phyloP scores from a whole-genome alignment of 2,797 vertebrate species.

The Onychomys arenicola region DNA sequence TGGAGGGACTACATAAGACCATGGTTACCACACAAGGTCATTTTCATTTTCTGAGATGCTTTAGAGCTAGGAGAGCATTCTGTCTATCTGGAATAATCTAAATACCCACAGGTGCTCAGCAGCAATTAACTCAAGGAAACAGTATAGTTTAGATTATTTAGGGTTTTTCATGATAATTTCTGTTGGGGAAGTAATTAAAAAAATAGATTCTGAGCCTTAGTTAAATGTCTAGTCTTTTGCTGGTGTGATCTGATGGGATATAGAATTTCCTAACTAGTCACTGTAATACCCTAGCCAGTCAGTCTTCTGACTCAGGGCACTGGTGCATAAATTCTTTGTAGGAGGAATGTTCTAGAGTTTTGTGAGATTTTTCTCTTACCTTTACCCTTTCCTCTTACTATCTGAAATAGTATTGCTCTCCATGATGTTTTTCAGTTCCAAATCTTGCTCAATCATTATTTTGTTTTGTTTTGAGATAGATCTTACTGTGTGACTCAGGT shows the following conservation, averaged over 20 bases:
- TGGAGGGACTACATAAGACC: background rate
- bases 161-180: slow-evolving; percentile 37
- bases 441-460: background rate
- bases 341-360: background rate
- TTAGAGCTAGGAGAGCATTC: slow-evolving; percentile 7
- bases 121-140: slow-evolving; percentile 18
- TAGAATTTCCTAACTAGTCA: slow-evolving; percentile 10
- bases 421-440: background rate
- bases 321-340: background rate
- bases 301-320: background rate
- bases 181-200: background rate
- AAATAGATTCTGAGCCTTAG: slow-evolving; percentile 57
- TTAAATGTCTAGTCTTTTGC: slow-evolving; percentile 45
- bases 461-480: background rate
- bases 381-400: background rate
- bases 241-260: background rate
- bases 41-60: background rate
- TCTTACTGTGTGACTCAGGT: background rate
- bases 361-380: background rate
- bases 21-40: background rate
- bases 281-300: background rate
- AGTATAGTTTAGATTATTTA: slow-evolving; percentile 48
- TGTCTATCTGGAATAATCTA: background rate
- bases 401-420: background rate
- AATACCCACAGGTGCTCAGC: background rate